Percentiles rank a stretch among this genome's conserved stretches.
phyloP scores from a whole-genome alignment of 2,888 invertebrate species.

The Cryptus armator region DNA sequence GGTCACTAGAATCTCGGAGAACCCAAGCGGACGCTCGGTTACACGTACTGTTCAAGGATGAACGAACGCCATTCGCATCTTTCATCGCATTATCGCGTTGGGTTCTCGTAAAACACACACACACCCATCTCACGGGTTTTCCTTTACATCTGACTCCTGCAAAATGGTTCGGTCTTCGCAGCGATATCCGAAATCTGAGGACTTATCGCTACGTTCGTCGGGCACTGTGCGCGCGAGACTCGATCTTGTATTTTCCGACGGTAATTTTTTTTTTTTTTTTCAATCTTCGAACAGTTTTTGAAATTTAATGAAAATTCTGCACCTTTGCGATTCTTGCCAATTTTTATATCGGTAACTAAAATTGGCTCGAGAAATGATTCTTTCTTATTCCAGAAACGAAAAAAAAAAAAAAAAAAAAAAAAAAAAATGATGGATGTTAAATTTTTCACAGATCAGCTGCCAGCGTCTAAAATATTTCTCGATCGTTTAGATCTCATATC shows the following conservation, averaged over 20 bases:
- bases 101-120: conserved; percentile 83
- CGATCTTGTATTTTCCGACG: conserved; percentile 7
- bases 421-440: background rate
- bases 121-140: conserved; percentile 40
- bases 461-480: background rate
- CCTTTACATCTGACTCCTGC: conserved; percentile 56
- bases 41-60: conserved; percentile 83
- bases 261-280: background rate
- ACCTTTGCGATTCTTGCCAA: background rate
- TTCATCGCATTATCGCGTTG: conserved; percentile 83
- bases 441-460: no score
- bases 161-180: conserved; percentile 40
- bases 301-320: no score
- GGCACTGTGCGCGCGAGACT: background rate
- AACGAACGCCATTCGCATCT: conserved; percentile 83
- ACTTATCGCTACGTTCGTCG: conserved; percentile 34
- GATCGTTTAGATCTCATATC: background rate
- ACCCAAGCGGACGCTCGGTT: conserved; percentile 77
- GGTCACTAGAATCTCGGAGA: conserved; percentile 70
- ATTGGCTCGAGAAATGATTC: background rate
- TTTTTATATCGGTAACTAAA: background rate
- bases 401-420: background rate
- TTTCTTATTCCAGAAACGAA: background rate
- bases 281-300: background rate
- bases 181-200: conserved; percentile 36